Evolutionary conservation across 2,797 vertebrate species (phyloP).

Genomic region (Varecia variegata): DNA sequence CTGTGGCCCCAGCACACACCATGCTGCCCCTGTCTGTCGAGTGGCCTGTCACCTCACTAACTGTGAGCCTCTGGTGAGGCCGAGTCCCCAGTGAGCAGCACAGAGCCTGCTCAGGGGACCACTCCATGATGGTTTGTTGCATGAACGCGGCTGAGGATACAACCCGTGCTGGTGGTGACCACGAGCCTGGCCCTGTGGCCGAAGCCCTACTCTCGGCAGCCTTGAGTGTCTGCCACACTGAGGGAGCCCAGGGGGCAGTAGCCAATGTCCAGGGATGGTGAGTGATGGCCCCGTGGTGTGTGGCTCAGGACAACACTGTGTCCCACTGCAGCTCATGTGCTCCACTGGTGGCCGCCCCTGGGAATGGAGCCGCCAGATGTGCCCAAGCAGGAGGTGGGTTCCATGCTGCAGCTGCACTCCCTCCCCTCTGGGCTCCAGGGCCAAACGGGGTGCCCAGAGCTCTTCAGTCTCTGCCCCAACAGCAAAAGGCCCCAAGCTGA

Average conservation of each 20-base stretch:
- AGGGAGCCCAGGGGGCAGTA: background rate
- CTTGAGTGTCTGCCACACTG: rapidly evolving
- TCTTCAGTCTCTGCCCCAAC: background rate
- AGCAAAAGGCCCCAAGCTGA: background rate
- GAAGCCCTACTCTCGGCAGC: rapidly evolving
- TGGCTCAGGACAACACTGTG: background rate
- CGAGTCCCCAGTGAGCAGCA: background rate
- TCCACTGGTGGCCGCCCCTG: background rate
- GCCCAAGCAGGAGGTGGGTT: no score
- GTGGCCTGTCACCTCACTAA: background rate
- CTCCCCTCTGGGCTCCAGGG: background rate
- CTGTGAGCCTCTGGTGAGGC: background rate
- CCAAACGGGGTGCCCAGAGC: background rate
- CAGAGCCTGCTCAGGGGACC: background rate
- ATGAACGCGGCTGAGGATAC: rapidly evolving
- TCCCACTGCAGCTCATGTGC: background rate
- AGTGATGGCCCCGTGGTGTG: background rate
- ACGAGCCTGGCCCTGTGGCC: background rate
- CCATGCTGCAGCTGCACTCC: rapidly evolving
- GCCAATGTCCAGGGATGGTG: background rate
- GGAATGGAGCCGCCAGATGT: background rate
- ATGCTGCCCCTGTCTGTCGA: no score
- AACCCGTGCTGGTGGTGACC: rapidly evolving
- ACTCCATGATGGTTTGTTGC: background rate
- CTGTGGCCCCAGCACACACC: no score